Evolutionary conservation across 2,797 vertebrate genomes (phyloP), one percentile per base, ranked within the genome.

Genomic region (Philypnodon macrostomus): DNA sequence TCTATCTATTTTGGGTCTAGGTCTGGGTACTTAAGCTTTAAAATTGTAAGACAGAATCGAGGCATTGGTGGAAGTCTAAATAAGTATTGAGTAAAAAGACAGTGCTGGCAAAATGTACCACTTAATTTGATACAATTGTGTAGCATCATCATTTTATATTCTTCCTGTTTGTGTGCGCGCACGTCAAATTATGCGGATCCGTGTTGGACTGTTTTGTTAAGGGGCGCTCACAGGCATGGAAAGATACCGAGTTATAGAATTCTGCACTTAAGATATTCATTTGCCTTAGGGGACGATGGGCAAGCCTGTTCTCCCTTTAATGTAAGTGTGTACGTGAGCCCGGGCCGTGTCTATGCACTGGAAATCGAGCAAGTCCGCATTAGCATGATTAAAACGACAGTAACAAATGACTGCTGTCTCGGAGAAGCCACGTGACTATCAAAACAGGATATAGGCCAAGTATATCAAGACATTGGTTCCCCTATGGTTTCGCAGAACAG

Each of bases 351-450:
- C n/a, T 36, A 11, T n/a, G 35, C 15, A 23, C 69, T 57, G 34
- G 21, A 59, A 59, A 21, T n/a, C 36, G 34, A 49, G 3, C 3
- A 49, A 36, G 65, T 53, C 57, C 75, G 83, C 79, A 86, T 88
- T 86, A 83, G 80, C 75, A 82, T 87, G 86, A 88, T 89, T 85
- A 86, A 87, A 89, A 85, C 66, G 81, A 84, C 85, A 80, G 85
- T 83, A 83, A 85, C 82, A 85, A 91, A 88, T 78, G 85, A 66
- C 72, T 81, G 73, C 60, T 58, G 79, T 85, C 80, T 83, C 70
- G 0, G 41, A 23, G 63, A 70, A 72, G 69, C 61, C 70, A 74
- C 68, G 64, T 79, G 77, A 82, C 73, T 47, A 54, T 73, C 70
- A 59, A 56, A 75, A 56, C 65, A 65, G 65, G 69, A 79, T 84